These are phyloP conservation scores for Ammodytes marinus DNA, from an alignment of 2,113 vertebrate species.

Conservation along the genomic window DNA sequence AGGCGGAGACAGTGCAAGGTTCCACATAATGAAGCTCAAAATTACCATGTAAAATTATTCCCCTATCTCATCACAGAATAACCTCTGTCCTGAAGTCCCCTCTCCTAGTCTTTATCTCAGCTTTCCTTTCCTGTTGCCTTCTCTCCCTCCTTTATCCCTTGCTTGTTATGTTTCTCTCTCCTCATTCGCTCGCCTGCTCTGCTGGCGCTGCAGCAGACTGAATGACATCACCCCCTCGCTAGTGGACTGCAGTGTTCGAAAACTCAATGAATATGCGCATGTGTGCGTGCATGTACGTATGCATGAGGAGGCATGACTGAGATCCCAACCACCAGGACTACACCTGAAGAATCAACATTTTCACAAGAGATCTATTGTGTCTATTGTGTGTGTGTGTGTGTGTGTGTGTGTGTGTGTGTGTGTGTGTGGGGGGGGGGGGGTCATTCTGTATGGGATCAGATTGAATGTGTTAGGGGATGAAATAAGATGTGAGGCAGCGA, in stretches of 20 bases:
- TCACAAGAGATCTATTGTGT: slow-evolving; percentile 11
- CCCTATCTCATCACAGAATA: slow-evolving; percentile 53
- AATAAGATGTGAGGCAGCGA: slow-evolving; percentile 8
- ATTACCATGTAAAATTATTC: slow-evolving; percentile 59
- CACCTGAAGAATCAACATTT: slow-evolving; percentile 18
- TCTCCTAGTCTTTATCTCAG: slow-evolving; percentile 19
- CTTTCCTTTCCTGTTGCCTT: slow-evolving; percentile 44
- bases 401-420: slow-evolving; percentile 18
- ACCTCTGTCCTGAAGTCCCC: slow-evolving; percentile 35
- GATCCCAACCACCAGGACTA: not conserved
- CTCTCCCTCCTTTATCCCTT: slow-evolving; percentile 17
- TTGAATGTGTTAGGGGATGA: not conserved
- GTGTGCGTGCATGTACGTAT: slow-evolving; percentile 10
- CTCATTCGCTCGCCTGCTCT: slow-evolving; percentile 48
- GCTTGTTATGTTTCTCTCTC: slow-evolving; percentile 14
- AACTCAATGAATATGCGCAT: slow-evolving; percentile 48
- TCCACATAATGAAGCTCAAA: slow-evolving; percentile 54
- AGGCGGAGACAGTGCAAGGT: slow-evolving; percentile 26
- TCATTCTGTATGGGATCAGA: not conserved
- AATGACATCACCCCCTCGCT: slow-evolving; percentile 81
- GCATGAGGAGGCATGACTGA: not conserved
- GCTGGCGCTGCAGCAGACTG: slow-evolving; percentile 80
- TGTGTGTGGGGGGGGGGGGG: slow-evolving; percentile 9
- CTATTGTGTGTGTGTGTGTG: not conserved
- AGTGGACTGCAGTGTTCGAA: slow-evolving; percentile 78